Evolutionary conservation across 2,888 invertebrate species (phyloP).

Genomic region (Doris montereyensis): DNA sequence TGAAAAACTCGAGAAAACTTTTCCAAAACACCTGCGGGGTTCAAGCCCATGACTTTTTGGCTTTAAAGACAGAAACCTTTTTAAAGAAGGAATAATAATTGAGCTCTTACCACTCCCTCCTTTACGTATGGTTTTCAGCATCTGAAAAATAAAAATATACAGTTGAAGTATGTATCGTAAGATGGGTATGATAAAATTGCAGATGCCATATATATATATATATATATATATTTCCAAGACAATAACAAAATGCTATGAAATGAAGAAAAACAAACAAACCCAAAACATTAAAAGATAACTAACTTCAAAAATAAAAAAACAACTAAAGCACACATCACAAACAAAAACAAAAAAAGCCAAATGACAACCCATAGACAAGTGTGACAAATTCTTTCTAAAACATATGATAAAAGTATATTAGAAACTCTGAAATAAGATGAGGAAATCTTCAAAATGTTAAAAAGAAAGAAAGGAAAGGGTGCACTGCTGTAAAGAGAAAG

Average conservation of each 20-base stretch:
- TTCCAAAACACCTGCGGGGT: no score
- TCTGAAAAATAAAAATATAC: no score
- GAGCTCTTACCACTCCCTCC: slow-evolving; percentile 40
- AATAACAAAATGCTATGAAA: no score
- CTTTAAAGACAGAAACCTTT: no score
- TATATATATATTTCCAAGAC: no score
- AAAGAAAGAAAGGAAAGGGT: slow-evolving; percentile 1
- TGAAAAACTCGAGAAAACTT: no score
- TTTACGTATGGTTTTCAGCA: slow-evolving; percentile 37
- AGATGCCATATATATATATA: no score
- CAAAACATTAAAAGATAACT: background rate
- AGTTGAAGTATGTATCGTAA: no score
- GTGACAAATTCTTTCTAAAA: background rate
- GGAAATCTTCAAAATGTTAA: background rate
- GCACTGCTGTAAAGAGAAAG: no score
- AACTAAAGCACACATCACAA: background rate
- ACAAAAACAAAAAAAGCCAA: background rate
- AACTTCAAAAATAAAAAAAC: background rate
- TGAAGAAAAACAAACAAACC: background rate
- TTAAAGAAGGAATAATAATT: no score
- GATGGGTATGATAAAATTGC: no score
- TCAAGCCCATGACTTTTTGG: no score
- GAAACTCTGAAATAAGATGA: background rate
- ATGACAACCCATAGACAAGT: background rate
- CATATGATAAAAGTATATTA: background rate